Percentiles rank a stretch among this genome's conserved stretches.
Conservation (phyloP, 2,113 vertebrate species). For the Apus apus region DNA sequence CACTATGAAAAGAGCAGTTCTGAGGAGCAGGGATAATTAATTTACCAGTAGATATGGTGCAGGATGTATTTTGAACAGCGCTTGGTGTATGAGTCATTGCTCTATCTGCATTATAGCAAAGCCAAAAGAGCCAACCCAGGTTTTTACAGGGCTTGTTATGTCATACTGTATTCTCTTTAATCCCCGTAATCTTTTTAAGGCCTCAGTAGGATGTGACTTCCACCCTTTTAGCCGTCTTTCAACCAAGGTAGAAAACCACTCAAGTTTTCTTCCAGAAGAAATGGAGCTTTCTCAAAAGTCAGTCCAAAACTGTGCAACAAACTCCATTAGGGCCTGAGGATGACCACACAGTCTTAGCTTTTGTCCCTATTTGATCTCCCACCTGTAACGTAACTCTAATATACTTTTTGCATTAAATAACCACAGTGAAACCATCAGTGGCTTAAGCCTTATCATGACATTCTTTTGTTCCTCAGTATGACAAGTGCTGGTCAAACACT, state of each 20-base stretch:
- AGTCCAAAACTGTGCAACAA: neutral
- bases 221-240: neutral
- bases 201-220: neutral
- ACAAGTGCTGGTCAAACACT: neutral
- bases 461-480: too few relatives aligned
- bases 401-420: neutral
- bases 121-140: neutral
- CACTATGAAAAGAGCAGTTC: neutral
- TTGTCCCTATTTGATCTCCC: neutral
- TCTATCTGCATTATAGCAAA: neutral
- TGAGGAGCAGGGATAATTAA: neutral
- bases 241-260: neutral
- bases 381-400: neutral
- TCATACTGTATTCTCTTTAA: neutral
- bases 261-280: neutral
- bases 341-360: neutral
- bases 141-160: neutral
- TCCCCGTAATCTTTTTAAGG: neutral
- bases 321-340: neutral
- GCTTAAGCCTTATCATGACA: too few relatives aligned
- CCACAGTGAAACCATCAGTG: neutral
- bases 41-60: neutral
- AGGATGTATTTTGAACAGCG: neutral
- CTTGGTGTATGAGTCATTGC: neutral
- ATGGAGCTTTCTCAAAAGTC: neutral